Evolutionary conservation across 2,797 vertebrate species (phyloP).

Genomic region (Manis javanica): DNA sequence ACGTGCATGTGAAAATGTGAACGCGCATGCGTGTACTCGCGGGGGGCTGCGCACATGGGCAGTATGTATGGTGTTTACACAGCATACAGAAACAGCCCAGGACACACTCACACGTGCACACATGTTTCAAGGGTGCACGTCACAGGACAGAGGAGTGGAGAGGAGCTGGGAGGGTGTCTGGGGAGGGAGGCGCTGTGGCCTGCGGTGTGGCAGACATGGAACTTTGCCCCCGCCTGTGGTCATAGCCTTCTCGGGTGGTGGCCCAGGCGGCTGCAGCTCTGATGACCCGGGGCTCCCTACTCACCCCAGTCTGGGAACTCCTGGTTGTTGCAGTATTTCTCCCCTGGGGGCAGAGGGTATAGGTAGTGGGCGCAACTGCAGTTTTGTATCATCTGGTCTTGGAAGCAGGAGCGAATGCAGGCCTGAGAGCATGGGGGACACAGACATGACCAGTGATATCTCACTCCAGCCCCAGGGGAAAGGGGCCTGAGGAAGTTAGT

Average conservation of each 20-base stretch:
- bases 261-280: not conserved
- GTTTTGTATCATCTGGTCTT: conserved; percentile 83
- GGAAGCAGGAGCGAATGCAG: conserved; percentile 90
- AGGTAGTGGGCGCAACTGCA: conserved; percentile 88
- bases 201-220: too few relatives aligned
- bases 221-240: not conserved
- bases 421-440: conserved; percentile 78
- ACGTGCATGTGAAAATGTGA: accelerated
- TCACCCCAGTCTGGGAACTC: conserved; percentile 89
- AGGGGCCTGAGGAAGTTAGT: not conserved
- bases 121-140: not conserved
- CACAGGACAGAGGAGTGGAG: not conserved
- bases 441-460: accelerated
- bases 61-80: accelerated
- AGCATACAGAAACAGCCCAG: not conserved
- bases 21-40: accelerated
- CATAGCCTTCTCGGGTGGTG: not conserved
- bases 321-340: conserved; percentile 85
- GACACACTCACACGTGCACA: not conserved
- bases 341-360: conserved; percentile 84
- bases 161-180: accelerated
- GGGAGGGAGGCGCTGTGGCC: not conserved
- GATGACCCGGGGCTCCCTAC: not conserved
- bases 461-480: accelerated
- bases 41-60: not conserved